These are phyloP conservation scores for Clunio marinus DNA, from an alignment of 2,888 invertebrate species.

Conservation along the genomic window DNA sequence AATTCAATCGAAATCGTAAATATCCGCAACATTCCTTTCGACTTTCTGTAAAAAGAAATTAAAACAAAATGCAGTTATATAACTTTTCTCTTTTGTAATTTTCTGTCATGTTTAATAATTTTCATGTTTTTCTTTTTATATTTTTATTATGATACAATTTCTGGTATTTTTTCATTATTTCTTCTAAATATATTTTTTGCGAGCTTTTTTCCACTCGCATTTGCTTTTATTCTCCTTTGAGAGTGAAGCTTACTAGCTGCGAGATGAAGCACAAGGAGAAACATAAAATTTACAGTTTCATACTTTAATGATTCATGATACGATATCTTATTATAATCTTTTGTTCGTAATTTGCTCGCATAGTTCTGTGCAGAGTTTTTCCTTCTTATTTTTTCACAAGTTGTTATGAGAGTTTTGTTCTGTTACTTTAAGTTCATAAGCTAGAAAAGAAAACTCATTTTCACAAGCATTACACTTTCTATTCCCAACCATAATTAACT, in stretches of 20 bases:
- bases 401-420: too few species aligned
- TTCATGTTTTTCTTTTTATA: not conserved
- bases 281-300: not conserved
- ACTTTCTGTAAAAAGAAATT: not conserved
- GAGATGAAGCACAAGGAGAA: not conserved
- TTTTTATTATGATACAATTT: too few species aligned
- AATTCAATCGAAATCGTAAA: not conserved
- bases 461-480: not conserved
- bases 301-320: too few species aligned
- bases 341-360: too few species aligned
- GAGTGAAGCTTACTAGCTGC: not conserved
- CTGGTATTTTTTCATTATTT: too few species aligned
- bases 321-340: too few species aligned
- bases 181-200: too few species aligned
- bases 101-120: conserved; percentile 7
- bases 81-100: not conserved
- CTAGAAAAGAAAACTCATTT: conserved; percentile 3
- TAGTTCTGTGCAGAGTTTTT: too few species aligned
- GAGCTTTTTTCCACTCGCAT: not conserved
- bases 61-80: too few species aligned
- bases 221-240: not conserved
- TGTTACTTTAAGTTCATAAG: not conserved
- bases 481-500: conserved; percentile 10
- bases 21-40: not conserved
- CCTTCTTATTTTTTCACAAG: not conserved